Evolutionary conservation across 2,888 invertebrate genomes (phyloP).

Genomic region (Oasisia sp.): DNA sequence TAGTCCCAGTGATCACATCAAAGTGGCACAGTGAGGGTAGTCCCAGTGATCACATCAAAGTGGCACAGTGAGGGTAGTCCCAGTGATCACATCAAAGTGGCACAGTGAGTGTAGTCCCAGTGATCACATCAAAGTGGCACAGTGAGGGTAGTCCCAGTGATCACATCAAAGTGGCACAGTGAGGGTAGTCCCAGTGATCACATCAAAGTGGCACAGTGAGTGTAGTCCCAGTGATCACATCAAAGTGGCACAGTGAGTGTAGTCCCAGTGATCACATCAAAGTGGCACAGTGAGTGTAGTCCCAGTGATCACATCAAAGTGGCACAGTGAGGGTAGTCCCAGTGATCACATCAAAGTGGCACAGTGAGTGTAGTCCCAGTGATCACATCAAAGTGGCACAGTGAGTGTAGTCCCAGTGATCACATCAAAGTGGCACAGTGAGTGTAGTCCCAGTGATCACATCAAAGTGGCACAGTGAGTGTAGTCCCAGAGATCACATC

Average conservation of each 20-base stretch:
- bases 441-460: slow-evolving; percentile 5
- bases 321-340: background rate
- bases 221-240: slow-evolving; percentile 7
- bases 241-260: background rate
- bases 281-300: background rate
- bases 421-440: background rate
- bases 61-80: background rate
- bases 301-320: slow-evolving; percentile 12
- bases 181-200: background rate
- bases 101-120: background rate
- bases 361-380: background rate
- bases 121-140: background rate
- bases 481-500: background rate
- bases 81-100: slow-evolving; percentile 1
- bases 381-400: background rate
- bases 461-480: background rate
- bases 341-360: background rate
- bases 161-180: background rate
- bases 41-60: slow-evolving; percentile 12
- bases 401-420: background rate
- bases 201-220: background rate
- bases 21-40: background rate
- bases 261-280: slow-evolving; percentile 12
- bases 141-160: background rate
- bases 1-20: slow-evolving; percentile 12